A percentile compares a stretch with the other conserved stretches of the same genome.
phyloP scores from a whole-genome alignment of 2,888 invertebrate species.

The Drepanosiphum platanoidis region DNA sequence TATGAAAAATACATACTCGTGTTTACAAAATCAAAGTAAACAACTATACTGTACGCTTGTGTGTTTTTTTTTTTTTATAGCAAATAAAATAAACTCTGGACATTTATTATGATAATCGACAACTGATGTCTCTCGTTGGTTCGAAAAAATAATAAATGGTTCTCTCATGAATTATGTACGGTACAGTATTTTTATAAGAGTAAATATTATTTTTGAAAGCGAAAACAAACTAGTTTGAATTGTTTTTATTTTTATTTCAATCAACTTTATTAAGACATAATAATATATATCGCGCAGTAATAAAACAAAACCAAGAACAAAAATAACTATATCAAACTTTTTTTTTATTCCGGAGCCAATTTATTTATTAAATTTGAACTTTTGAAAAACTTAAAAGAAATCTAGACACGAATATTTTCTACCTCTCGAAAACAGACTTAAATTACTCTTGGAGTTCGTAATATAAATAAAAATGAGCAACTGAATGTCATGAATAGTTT shows the following conservation, averaged over 20 bases:
- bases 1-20: background rate
- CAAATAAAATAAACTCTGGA: background rate
- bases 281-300: background rate
- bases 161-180: background rate
- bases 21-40: background rate
- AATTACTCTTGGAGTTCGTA: no score
- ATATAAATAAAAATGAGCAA: background rate
- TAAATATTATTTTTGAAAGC: conserved; percentile 18
- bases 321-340: background rate
- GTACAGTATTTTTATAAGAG: background rate
- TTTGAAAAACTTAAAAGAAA: background rate
- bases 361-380: background rate
- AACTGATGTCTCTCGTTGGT: background rate
- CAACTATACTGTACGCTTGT: background rate
- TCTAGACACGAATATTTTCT: no score
- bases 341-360: background rate
- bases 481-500: no score
- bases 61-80: background rate
- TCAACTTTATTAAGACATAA: background rate
- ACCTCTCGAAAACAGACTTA: background rate
- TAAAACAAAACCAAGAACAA: background rate
- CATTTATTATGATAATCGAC: background rate
- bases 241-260: background rate
- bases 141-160: conserved; percentile 1
- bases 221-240: background rate